Evolutionary conservation across 53 echinoderm and acorn worm species (phyloP).

Genomic region (Holothuria leucospilota): DNA sequence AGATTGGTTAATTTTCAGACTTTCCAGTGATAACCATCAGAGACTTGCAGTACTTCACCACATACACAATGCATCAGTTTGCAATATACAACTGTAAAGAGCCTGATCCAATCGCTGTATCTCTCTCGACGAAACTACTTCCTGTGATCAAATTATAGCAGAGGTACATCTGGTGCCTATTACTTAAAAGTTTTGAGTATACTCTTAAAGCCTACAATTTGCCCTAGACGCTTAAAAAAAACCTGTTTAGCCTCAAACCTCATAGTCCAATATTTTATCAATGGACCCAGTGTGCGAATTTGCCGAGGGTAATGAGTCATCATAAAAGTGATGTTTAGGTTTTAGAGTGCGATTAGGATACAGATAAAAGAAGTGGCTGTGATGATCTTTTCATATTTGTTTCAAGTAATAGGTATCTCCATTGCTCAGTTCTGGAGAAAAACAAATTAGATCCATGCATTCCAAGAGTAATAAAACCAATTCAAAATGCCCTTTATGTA

Average conservation of each 20-base stretch:
- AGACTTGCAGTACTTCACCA: conserved; percentile 38
- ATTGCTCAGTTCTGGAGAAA: conserved; percentile 27
- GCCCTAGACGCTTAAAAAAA: conserved; percentile 46
- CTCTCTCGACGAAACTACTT: neutral
- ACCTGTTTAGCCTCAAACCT: conserved; percentile 60
- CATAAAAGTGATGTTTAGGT: conserved; percentile 63
- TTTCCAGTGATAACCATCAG: conserved; percentile 54
- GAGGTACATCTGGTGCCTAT: conserved; percentile 45
- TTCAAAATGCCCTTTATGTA: conserved; percentile 23
- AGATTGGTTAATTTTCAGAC: conserved; percentile 47
- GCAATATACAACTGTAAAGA: conserved; percentile 43
- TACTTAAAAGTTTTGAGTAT: conserved; percentile 42
- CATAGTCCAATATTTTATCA: conserved; percentile 51
- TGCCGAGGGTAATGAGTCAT: conserved; percentile 53
- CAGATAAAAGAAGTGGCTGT: conserved; percentile 25
- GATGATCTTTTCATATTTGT: conserved; percentile 48
- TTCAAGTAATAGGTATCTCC: conserved; percentile 31
- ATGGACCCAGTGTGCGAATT: conserved; percentile 53
- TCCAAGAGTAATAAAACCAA: conserved; percentile 42
- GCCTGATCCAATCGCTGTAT: conserved; percentile 27
- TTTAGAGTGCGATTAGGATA: conserved; percentile 46
- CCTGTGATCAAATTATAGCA: conserved; percentile 9
- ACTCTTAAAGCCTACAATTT: conserved; percentile 52
- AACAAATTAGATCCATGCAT: conserved; percentile 60
- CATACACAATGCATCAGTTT: conserved; percentile 45